These are phyloP conservation scores for Pangasius djambal DNA, from an alignment of 2,797 vertebrate species.

Conservation along the genomic window DNA sequence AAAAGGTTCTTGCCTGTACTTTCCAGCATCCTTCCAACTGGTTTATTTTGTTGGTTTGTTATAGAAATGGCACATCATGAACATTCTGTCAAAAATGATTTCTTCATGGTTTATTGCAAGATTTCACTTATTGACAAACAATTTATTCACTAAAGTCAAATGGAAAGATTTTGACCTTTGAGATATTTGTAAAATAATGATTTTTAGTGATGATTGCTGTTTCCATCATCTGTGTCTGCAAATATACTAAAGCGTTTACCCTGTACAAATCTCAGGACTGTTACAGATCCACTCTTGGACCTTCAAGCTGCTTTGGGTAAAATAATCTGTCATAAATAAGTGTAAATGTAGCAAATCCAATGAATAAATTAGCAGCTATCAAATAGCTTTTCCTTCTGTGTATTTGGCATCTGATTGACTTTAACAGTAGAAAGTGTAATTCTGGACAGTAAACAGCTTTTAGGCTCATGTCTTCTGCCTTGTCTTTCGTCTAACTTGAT, in stretches of 20 bases:
- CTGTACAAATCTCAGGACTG: neutral
- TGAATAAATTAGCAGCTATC: neutral
- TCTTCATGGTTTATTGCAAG: neutral
- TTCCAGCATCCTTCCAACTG: neutral
- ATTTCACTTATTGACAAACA: neutral
- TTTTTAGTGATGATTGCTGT: neutral
- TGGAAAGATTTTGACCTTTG: neutral
- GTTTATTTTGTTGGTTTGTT: neutral
- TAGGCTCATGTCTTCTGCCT: conserved; percentile 13
- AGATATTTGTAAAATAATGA: conserved; percentile 7
- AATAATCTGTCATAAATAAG: neutral
- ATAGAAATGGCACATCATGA: neutral
- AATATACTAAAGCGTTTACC: neutral
- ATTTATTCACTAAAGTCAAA: neutral
- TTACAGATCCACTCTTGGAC: neutral
- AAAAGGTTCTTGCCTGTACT: neutral
- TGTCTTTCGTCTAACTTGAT: conserved; percentile 32
- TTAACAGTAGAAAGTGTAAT: conserved; percentile 5
- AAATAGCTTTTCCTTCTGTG: neutral
- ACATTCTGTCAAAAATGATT: neutral
- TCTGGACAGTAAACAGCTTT: conserved; percentile 10
- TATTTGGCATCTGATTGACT: conserved; percentile 14
- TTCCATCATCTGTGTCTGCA: neutral
- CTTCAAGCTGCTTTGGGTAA: neutral
- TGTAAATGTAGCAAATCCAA: neutral